Conservation (phyloP, 1,140 invertebrate species). For the Pogonomyrmex barbatus region DNA sequence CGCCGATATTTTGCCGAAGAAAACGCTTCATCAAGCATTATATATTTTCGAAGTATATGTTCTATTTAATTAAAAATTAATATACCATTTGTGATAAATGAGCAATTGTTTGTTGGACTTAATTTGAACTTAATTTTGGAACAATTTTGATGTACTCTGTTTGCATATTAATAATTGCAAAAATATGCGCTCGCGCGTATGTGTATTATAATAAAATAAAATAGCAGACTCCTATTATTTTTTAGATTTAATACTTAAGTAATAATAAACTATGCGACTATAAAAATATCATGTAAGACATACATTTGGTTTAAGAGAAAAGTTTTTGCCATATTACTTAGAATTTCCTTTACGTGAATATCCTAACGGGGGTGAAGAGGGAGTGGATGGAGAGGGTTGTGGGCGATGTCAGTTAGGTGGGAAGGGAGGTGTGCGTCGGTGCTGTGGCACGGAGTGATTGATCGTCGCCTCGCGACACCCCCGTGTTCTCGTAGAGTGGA, state of each 20-base stretch:
- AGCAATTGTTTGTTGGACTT: background rate
- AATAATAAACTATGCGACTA: conserved; percentile 57
- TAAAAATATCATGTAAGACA: conserved; percentile 50
- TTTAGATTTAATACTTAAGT: background rate
- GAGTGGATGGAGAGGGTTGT: background rate
- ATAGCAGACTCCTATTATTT: background rate
- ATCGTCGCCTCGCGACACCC: conserved; percentile 82
- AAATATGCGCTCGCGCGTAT: background rate
- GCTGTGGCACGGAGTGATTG: conserved; percentile 80
- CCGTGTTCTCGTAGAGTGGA: conserved; percentile 80
- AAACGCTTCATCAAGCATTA: background rate
- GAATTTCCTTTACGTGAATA: conserved; percentile 74
- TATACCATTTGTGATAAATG: background rate
- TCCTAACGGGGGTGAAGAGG: background rate
- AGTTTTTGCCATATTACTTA: conserved; percentile 64
- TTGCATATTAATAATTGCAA: background rate
- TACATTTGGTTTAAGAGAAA: conserved; percentile 41
- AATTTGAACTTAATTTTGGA: too few species aligned
- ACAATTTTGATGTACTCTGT: background rate
- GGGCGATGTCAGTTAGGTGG: conserved; percentile 57
- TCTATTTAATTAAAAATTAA: conserved; percentile 35
- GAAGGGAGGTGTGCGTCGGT: conserved; percentile 68
- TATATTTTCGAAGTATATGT: background rate
- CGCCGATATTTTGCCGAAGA: conserved; percentile 27
- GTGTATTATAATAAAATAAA: background rate